Evolutionary conservation across 2,888 invertebrate species (phyloP), one percentile per base, ranked within the genome.

Genomic region (Erebia palarica): DNA sequence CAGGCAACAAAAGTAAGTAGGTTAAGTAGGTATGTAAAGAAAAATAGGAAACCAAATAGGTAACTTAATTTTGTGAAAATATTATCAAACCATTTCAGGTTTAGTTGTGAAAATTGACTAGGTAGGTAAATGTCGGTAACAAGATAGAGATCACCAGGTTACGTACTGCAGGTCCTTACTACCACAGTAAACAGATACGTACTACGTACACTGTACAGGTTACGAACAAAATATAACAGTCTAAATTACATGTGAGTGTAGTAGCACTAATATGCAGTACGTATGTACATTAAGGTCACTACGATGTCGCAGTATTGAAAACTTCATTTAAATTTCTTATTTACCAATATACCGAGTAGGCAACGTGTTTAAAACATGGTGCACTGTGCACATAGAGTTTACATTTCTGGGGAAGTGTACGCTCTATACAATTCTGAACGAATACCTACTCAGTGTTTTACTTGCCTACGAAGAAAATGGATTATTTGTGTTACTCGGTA

Each of bases 401-500:
- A 36, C 36, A 36, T 36, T 36, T 36, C 36, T 36, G 36, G 4
- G 36, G 36, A 5, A 42, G 42, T 36, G 14, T 42, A 14, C 8
- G 8, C 18, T 18, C 11, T 21, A 1, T 21, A 57, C 21, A 13
- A 4, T 59, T 59, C 36, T 4, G 36, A 36, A 59, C 36, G 36
- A 57, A 27, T 21, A 57, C 2, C 2, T 18, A 3, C 2, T 59
- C 14, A 14, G 5, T 5, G 36, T 36, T 36, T 59, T 36, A 36
- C 13, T 0, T 21, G 21, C 14, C 8, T 63, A 51, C 16, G 1
- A 42, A 18, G 27, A 75, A 61, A 69, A 84, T 84, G 82, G 77
- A 86, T 75, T 82, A 75, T 70, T 60, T 80, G 13, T 81, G 73
- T 70, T 49, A 81, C 68, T 68, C 82, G 55, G 58, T 78, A 58